phyloP scores from a whole-genome alignment of 2,113 vertebrate genomes.

The Cairina moschata region DNA sequence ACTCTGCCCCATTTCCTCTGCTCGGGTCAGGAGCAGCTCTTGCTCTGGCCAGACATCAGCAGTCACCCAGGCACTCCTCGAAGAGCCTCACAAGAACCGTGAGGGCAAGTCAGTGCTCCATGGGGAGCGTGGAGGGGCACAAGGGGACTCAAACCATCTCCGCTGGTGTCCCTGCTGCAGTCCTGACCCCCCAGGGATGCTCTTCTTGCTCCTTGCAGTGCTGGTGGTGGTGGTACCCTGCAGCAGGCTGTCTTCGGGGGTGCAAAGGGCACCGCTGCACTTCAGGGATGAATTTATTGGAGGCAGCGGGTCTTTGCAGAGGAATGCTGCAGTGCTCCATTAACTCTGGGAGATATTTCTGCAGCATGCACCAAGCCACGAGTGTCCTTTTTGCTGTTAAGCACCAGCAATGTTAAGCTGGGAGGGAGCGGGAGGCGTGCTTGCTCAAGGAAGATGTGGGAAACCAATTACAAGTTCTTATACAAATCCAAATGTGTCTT shows the following conservation, averaged over 20 bases:
- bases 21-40: background rate
- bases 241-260: background rate
- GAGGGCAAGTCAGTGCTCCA: background rate
- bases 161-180: background rate
- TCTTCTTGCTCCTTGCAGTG: background rate
- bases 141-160: background rate
- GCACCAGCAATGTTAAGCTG: background rate
- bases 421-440: background rate
- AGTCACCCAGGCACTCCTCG: background rate
- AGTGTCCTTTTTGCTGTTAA: background rate
- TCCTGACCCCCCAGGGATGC: background rate
- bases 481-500: constrained; percentile 43
- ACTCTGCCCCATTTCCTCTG: background rate
- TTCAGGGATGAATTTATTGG: background rate
- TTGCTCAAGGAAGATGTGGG: background rate
- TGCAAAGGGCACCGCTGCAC: background rate
- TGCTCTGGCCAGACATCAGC: background rate
- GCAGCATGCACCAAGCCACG: rapidly evolving
- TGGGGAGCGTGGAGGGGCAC: background rate
- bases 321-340: background rate
- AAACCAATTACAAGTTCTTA: constrained; percentile 56
- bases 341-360: background rate
- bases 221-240: background rate
- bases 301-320: background rate
- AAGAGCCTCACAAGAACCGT: background rate